phyloP scores from a whole-genome alignment of 1,140 invertebrate genomes.

The Drosophila virilis region DNA sequence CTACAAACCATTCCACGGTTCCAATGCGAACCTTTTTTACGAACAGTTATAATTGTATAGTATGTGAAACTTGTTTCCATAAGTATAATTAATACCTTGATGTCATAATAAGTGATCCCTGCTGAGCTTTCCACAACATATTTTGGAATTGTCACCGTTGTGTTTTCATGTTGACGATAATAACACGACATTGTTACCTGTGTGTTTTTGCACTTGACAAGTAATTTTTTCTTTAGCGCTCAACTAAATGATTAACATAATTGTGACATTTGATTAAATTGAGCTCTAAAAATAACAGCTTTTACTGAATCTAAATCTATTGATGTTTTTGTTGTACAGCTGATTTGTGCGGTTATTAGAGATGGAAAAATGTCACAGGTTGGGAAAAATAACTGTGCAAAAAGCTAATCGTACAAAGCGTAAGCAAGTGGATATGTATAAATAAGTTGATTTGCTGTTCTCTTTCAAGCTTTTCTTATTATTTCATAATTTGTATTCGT shows the following conservation, averaged over 20 bases:
- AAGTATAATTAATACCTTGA: slow-evolving; percentile 83
- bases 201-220: slow-evolving; percentile 22
- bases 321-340: slow-evolving; percentile 27
- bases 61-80: not conserved
- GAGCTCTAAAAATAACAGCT: slow-evolving; percentile 25
- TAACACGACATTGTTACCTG: slow-evolving; percentile 87
- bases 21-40: slow-evolving; percentile 86
- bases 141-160: slow-evolving; percentile 86
- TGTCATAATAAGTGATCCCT: slow-evolving; percentile 88
- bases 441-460: no score
- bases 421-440: no score
- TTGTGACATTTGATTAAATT: slow-evolving; percentile 18
- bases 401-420: no score
- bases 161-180: slow-evolving; percentile 86
- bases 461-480: not conserved
- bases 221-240: slow-evolving; percentile 19
- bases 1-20: slow-evolving; percentile 91
- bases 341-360: slow-evolving; percentile 25
- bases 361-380: slow-evolving; percentile 12
- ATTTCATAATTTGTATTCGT: not conserved
- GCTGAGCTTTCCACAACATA: slow-evolving; percentile 85
- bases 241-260: slow-evolving; percentile 36
- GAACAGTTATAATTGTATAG: not conserved
- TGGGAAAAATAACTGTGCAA: not conserved
- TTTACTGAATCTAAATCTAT: slow-evolving; percentile 11